Evolutionary conservation across 2,113 vertebrate species (phyloP).

Genomic region (Chrysemys picta): DNA sequence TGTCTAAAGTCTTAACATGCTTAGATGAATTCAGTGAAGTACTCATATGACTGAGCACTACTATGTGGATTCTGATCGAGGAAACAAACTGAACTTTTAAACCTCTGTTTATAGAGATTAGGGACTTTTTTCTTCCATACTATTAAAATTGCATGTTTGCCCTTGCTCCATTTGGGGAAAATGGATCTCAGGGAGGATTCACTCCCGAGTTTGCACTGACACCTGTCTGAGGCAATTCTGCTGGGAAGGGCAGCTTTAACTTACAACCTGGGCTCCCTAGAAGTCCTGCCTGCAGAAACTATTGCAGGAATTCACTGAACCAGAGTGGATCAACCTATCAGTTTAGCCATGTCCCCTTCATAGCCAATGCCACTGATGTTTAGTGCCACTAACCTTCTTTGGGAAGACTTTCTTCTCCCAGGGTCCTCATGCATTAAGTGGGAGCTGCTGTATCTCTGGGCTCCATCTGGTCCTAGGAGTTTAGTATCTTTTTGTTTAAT

Average conservation of each 20-base stretch:
- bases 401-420: neutral
- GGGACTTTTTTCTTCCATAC: neutral
- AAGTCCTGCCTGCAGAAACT: neutral
- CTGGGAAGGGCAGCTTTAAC: neutral
- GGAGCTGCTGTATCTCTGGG: neutral
- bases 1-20: constrained; percentile 26
- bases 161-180: neutral
- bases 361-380: neutral
- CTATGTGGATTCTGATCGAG: neutral
- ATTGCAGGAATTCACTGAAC: neutral
- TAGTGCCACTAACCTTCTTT: neutral
- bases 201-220: neutral
- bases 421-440: accelerated
- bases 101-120: neutral
- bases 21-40: constrained; percentile 21
- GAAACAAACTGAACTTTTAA: neutral
- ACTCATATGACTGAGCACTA: constrained; percentile 42
- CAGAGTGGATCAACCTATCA: neutral
- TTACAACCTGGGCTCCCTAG: neutral
- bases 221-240: neutral
- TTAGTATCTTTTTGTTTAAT: neutral
- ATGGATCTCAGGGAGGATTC: neutral
- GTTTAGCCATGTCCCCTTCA: neutral
- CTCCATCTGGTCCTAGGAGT: neutral
- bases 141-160: neutral